Evolutionary conservation across 2,797 vertebrate species (phyloP), one percentile per base, ranked within the genome.

Genomic region (Dipus sagitta): DNA sequence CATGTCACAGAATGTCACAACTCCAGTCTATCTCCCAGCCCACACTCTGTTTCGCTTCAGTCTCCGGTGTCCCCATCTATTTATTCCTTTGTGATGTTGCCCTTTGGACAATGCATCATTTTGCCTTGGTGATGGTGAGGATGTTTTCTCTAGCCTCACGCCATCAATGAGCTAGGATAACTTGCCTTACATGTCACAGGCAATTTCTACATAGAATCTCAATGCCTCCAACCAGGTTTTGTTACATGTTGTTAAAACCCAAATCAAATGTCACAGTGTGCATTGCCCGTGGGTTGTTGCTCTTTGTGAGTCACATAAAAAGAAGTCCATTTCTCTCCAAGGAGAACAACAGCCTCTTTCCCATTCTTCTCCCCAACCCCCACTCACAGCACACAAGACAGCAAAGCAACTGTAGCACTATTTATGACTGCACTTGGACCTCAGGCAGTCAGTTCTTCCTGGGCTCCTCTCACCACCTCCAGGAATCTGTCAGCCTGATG

Each of bases 381-480:
- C 71, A 81, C 92, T 62, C 71, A 75, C 32, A 85, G 83, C 28
- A 77, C 79, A 94, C 34, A 80, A 64, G 65, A 74, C 68, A 93
- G 81, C 74, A 92, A 71, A 93, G 84, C 70, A 6, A 77, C 65
- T 52, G 30, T n/a, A 54, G 24, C 1, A 81, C 85, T 95, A 96
- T 97, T 97, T 96, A 88, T 94, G 89, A 96, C 68, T 96, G 54
- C 52, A 58, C 88, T 96, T 88, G 70, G 77, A 95, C 91, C 84
- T 96, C 67, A 94, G 95, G 79, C 96, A 97, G 74, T 75, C 95
- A 96, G 74, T 64, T 86, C 87, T 94, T 30, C 76, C 90, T 34
- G 47, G 90, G 78, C 75, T 97, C 87, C 5, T 4, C 38, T 96
- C 90, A 76, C 91, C 83, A 75, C 65, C 92, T 87, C 72, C 42